Percentiles rank a stretch among this genome's conserved stretches.
Conservation (phyloP, 1,140 invertebrate genomes). For the Drosophila gunungcola region DNA sequence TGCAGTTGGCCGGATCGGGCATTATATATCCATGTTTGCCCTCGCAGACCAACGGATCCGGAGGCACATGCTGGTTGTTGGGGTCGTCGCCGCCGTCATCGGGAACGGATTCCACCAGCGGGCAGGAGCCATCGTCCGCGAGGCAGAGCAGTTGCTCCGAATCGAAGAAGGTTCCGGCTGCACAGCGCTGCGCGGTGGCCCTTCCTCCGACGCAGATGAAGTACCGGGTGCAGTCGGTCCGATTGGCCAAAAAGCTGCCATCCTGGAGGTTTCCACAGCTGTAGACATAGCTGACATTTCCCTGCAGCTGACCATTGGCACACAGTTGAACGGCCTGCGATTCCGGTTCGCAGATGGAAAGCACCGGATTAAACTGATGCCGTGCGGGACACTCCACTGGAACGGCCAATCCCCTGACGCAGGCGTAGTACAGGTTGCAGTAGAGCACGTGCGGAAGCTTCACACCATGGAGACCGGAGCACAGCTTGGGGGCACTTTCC, state of each 20-base stretch:
- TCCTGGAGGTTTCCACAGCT: slow-evolving; percentile 60
- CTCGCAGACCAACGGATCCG: slow-evolving; percentile 66
- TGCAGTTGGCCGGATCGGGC: slow-evolving; percentile 68
- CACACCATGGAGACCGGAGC: slow-evolving; percentile 52
- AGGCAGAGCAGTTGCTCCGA: slow-evolving; percentile 62
- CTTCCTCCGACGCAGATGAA: slow-evolving; percentile 68
- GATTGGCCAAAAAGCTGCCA: slow-evolving; percentile 65
- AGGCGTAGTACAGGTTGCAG: slow-evolving; percentile 78
- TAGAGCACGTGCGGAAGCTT: slow-evolving; percentile 54
- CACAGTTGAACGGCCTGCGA: slow-evolving; percentile 31
- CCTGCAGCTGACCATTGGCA: slow-evolving; percentile 43
- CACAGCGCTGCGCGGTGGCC: slow-evolving; percentile 56
- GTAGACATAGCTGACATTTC: slow-evolving; percentile 16
- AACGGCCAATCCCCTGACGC: slow-evolving; percentile 64
- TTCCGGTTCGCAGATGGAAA: slow-evolving; percentile 45
- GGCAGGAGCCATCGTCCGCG: slow-evolving; percentile 66
- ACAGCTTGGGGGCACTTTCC: slow-evolving; percentile 9
- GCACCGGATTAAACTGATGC: slow-evolving; percentile 52
- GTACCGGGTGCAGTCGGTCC: slow-evolving; percentile 66
- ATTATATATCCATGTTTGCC: slow-evolving; percentile 65
- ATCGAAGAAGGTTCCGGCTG: slow-evolving; percentile 58
- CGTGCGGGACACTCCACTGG: slow-evolving; percentile 53
- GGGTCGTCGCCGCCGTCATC: slow-evolving; percentile 15
- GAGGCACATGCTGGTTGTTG: slow-evolving; percentile 42
- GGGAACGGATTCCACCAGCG: slow-evolving; percentile 26